These are phyloP conservation scores for Cheirogaleus medius DNA, from an alignment of 2,113 vertebrate species.

Conservation along the genomic window DNA sequence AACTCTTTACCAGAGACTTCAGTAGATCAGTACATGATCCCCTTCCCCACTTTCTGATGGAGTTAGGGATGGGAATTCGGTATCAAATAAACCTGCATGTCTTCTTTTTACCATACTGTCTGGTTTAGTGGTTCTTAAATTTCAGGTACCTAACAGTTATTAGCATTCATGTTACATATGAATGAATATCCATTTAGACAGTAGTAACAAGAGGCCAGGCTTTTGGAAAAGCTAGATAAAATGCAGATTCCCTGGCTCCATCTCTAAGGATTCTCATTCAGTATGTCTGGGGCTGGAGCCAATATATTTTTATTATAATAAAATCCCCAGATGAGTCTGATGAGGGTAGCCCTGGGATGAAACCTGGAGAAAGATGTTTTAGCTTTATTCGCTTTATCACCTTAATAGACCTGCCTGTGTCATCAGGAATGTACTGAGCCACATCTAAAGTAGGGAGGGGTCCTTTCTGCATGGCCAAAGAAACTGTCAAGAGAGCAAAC, in stretches of 20 bases:
- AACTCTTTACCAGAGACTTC: neutral
- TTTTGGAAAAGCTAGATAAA: neutral
- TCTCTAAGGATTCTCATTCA: neutral
- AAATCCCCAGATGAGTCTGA: neutral
- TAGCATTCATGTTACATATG: neutral
- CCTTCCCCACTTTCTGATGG: neutral
- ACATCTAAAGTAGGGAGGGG: neutral
- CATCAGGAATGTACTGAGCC: neutral
- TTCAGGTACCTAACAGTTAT: neutral
- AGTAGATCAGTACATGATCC: neutral
- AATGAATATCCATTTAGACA: neutral
- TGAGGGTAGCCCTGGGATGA: neutral
- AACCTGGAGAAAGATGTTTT: neutral
- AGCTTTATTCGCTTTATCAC: neutral
- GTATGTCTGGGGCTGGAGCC: neutral
- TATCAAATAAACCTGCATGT: rapidly evolving
- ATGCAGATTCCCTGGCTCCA: neutral
- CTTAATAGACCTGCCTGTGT: neutral
- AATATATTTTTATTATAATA: neutral
- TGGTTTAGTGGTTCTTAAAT: neutral
- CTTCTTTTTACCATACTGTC: too few species aligned
- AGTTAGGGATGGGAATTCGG: neutral
- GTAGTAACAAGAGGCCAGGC: neutral
- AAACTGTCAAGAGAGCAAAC: too few species aligned
- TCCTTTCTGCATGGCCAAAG: too few species aligned